phyloP scores from a whole-genome alignment of 2,888 invertebrate species.

The Plagodis pulveraria region DNA sequence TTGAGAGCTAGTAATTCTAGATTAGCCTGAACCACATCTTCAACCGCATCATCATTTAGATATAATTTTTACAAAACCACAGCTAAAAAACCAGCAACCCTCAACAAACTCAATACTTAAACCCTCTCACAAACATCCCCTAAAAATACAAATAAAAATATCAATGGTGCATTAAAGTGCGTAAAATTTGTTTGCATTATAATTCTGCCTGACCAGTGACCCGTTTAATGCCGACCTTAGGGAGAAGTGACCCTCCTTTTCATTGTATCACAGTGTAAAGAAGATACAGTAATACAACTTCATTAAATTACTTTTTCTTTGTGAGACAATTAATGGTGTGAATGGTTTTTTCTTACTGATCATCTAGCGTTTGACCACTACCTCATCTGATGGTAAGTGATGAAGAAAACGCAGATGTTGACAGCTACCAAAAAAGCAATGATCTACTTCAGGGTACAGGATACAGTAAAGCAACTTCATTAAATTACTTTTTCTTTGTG shows the following conservation, averaged over 20 bases:
- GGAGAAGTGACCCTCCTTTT: conserved; percentile 65
- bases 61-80: not conserved
- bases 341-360: no score
- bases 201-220: conserved; percentile 81
- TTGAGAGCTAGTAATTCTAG: no score
- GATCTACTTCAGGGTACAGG: conserved; percentile 1
- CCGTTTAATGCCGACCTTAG: conserved; percentile 70
- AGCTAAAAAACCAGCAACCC: not conserved
- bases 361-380: no score
- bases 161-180: conserved; percentile 79
- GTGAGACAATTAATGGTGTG: no score
- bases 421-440: no score
- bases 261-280: conserved; percentile 45
- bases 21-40: no score
- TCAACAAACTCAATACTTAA: not conserved
- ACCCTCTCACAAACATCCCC: conserved; percentile 15
- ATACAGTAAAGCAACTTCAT: conserved; percentile 7
- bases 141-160: conserved; percentile 52
- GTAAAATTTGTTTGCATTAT: conserved; percentile 79
- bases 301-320: no score
- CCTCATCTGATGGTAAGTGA: no score
- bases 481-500: no score
- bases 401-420: no score
- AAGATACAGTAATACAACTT: conserved; percentile 8
- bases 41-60: no score